Base-by-base conservation (phyloP, 2,113 vertebrate genomes). In the Petroica traversi region DNA sequence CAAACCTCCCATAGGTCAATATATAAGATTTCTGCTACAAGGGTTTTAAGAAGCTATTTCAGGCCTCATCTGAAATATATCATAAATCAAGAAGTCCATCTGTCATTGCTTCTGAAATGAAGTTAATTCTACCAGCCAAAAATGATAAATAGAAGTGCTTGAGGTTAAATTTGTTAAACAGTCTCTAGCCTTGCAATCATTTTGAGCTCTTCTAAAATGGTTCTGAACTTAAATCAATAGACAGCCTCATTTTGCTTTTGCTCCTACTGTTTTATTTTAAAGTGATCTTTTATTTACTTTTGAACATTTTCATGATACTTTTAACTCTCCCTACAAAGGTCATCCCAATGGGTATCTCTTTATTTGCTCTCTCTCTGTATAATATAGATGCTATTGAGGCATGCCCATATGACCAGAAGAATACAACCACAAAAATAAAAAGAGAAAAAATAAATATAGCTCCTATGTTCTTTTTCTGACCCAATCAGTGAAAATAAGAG, bases 101-200 rank as follows among this genome's bases (percentile, higher is more conserved):
- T 92, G 93, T 88, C 93, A 92, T 72, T 90, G 31, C 52, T 95
- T 88, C 68, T 78, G 77, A 93, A 93, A 93, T 87, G 38, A 97
- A 94, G 48, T 36, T 96, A 94, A 95, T 95, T 97, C 86, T 81
- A 91, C 29, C 54, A 95, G 82, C 25, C 64, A 92, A 78, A 97
- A 91, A 85, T 86, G 88, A 97, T 62, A 95, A 94, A 97, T 95
- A 92, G 72, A 94, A 90, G 38, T 46, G 51, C 43, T 95, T 82
- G 72, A 92, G 87, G 83, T 93, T 95, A 94, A 77, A 96, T 85
- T 93, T 96, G 51, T 80, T 96, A 87, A 97, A 87, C 63, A 87
- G 49, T 61, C 68, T 94, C 63, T 88, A 94, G 59, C 86, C 74
- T 93, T 63, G 34, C 45, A 78, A 61, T 75, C 24, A 59, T 43